phyloP scores from a whole-genome alignment of 1,140 invertebrate species.

The Maniola jurtina region DNA sequence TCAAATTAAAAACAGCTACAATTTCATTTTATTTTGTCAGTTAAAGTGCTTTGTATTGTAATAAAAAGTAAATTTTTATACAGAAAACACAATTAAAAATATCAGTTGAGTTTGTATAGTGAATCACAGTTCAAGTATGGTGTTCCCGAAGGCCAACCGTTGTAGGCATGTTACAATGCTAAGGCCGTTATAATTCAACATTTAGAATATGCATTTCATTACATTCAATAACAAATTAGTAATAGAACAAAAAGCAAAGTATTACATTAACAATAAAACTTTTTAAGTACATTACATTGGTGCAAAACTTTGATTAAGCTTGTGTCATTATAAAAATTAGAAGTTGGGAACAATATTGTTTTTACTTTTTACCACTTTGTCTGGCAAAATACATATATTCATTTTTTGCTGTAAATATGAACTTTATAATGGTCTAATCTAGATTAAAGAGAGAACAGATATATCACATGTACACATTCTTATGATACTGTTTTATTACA shows the following conservation, averaged over 20 bases:
- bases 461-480: slow-evolving; percentile 31
- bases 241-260: slow-evolving; percentile 24
- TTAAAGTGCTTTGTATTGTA: slow-evolving; percentile 28
- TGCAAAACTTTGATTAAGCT: slow-evolving; percentile 31
- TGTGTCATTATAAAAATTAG: slow-evolving; percentile 22
- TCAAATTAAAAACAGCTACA: slow-evolving; percentile 31
- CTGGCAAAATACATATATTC: slow-evolving; percentile 1
- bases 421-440: slow-evolving; percentile 26
- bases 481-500: slow-evolving; percentile 28
- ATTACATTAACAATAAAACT: slow-evolving; percentile 57
- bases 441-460: slow-evolving; percentile 30
- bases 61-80: slow-evolving; percentile 37
- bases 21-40: slow-evolving; percentile 27
- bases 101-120: slow-evolving; percentile 70
- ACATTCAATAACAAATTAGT: slow-evolving; percentile 34
- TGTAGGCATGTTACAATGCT: slow-evolving; percentile 46
- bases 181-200: slow-evolving; percentile 49
- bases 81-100: slow-evolving; percentile 47
- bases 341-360: slow-evolving; percentile 20
- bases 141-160: slow-evolving; percentile 58
- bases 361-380: slow-evolving; percentile 8
- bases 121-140: slow-evolving; percentile 71
- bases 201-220: slow-evolving; percentile 47
- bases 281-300: slow-evolving; percentile 62
- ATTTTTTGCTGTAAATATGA: slow-evolving; percentile 20